Percentiles rank a stretch among this genome's conserved stretches.
phyloP scores from a whole-genome alignment of 2,888 invertebrate genomes.

The Thelaira solivaga region DNA sequence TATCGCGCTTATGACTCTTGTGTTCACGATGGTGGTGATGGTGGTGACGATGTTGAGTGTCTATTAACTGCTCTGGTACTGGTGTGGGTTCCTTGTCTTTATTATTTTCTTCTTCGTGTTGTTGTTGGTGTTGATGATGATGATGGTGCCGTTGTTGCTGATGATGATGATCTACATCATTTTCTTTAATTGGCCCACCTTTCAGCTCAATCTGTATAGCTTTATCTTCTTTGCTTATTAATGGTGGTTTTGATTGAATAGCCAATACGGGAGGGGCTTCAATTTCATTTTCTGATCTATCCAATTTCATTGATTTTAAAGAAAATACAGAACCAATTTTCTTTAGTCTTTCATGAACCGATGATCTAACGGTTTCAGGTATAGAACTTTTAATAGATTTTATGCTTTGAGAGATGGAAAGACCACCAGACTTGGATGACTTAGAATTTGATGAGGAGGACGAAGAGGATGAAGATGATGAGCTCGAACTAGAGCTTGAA shows the following conservation, averaged over 20 bases:
- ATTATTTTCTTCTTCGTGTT: not conserved
- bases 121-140: conserved; percentile 33
- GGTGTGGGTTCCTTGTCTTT: conserved; percentile 23
- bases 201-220: conserved; percentile 43
- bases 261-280: conserved; percentile 27
- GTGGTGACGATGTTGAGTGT: conserved; percentile 67
- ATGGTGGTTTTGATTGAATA: conserved; percentile 7
- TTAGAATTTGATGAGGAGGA: conserved; percentile 65
- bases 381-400: conserved; percentile 69
- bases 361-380: conserved; percentile 66
- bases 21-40: conserved; percentile 54
- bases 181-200: not conserved
- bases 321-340: conserved; percentile 76
- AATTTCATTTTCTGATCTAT: conserved; percentile 60
- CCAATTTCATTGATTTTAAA: conserved; percentile 68
- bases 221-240: conserved; percentile 64
- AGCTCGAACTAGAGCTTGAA: conserved; percentile 61
- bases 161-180: not conserved
- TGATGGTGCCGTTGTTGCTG: conserved; percentile 31
- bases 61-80: conserved; percentile 7
- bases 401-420: conserved; percentile 67
- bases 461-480: conserved; percentile 61
- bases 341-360: conserved; percentile 70
- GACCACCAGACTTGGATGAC: conserved; percentile 69
- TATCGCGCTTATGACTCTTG: conserved; percentile 49